A percentile compares a stretch with the other conserved stretches of the same genome.
Evolutionary conservation across 2,888 invertebrate genomes (phyloP).

Genomic region (Monopis laevigella): DNA sequence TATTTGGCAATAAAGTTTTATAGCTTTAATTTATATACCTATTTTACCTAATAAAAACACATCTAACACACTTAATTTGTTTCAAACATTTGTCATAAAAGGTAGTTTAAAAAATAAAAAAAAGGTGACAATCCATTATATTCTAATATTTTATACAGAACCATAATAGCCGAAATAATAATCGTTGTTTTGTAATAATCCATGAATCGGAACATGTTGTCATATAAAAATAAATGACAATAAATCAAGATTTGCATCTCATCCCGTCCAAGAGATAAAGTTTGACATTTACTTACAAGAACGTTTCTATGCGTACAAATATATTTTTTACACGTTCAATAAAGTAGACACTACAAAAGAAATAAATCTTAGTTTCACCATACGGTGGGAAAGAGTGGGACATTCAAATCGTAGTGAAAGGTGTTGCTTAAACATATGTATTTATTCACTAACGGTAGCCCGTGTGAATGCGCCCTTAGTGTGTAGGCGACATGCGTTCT

Average conservation of each 20-base stretch:
- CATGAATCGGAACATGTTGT: not conserved
- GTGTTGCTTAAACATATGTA: conserved; percentile 13
- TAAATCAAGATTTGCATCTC: not conserved
- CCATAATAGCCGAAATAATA: not conserved
- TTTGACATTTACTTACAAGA: too few relatives aligned
- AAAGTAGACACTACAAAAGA: conserved; percentile 5
- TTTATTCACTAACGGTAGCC: conserved; percentile 25
- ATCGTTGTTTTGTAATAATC: not conserved
- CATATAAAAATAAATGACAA: not conserved
- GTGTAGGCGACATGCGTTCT: conserved; percentile 22
- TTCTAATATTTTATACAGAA: not conserved
- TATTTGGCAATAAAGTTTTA: too few relatives aligned
- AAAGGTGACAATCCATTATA: not conserved
- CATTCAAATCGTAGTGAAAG: conserved; percentile 18
- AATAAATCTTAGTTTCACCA: conserved; percentile 13
- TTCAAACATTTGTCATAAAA: too few relatives aligned
- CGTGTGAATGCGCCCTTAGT: conserved; percentile 25
- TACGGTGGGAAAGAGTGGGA: conserved; percentile 17
- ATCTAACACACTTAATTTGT: too few relatives aligned
- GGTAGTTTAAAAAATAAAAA: not conserved
- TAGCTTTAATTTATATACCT: too few relatives aligned
- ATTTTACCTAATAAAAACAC: too few relatives aligned
- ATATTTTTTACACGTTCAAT: too few relatives aligned
- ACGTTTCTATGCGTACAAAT: too few relatives aligned
- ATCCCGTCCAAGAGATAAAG: too few relatives aligned